These are phyloP conservation scores for rabbit (Oryctolagus cuniculus) DNA, from an alignment of 2,113 vertebrate genomes.

Conservation along the genomic window DNA sequence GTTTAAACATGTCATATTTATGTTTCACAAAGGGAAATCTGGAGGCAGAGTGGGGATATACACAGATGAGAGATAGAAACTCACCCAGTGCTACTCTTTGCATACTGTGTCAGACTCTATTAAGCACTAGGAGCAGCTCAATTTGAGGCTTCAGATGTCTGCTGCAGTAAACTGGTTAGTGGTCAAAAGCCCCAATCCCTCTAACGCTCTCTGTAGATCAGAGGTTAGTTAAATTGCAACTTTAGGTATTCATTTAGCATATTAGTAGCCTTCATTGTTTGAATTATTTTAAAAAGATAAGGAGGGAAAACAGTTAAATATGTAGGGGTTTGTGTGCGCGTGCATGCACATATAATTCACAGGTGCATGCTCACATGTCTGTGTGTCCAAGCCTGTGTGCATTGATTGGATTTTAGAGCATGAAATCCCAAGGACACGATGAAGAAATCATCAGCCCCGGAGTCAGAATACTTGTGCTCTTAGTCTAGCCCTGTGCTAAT, in stretches of 20 bases:
- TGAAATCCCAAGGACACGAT: no score
- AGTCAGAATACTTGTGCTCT: neutral
- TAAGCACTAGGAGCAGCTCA: neutral
- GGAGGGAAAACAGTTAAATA: neutral
- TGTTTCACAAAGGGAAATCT: neutral
- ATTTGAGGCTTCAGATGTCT: neutral
- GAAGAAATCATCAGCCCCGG: neutral
- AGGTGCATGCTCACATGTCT: neutral
- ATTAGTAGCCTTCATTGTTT: neutral
- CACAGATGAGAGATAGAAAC: neutral
- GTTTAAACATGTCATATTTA: neutral
- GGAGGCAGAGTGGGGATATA: neutral
- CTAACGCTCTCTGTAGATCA: neutral
- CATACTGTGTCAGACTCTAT: neutral
- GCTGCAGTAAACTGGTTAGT: neutral
- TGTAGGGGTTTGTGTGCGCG: neutral
- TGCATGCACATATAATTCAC: no score
- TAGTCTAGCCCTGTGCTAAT: neutral
- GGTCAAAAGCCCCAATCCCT: neutral
- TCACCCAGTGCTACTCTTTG: neutral
- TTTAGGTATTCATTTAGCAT: neutral
- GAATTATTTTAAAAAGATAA: neutral
- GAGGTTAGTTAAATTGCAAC: neutral
- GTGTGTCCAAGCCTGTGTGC: fast-evolving
- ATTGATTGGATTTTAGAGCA: neutral